Evolutionary conservation across 1,140 invertebrate species (phyloP).

Genomic region (Brachionus sp.): DNA sequence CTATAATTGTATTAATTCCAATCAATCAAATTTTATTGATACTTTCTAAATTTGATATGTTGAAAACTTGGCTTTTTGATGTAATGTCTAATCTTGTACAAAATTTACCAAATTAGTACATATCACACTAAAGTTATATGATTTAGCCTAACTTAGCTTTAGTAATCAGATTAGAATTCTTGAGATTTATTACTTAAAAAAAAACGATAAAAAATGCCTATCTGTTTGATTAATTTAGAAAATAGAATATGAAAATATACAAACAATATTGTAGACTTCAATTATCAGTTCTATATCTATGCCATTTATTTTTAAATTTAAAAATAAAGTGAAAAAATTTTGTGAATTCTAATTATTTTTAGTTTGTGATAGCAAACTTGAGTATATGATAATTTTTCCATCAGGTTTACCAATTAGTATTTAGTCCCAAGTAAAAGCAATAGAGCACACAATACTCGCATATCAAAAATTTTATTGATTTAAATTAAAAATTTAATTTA

Average conservation of each 20-base stretch:
- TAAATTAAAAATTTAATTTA: background rate
- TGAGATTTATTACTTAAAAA: too few relatives aligned
- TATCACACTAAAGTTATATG: background rate
- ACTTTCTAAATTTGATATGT: conserved; percentile 24
- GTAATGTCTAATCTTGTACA: background rate
- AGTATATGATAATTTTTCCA: background rate
- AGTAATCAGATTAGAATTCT: background rate
- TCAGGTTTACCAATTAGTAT: background rate
- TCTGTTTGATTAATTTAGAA: background rate
- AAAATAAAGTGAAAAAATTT: background rate
- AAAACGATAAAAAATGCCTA: too few relatives aligned
- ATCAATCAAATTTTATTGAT: conserved; percentile 32
- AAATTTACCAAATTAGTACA: background rate
- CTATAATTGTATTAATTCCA: conserved; percentile 37
- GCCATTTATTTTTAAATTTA: background rate
- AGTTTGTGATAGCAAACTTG: background rate
- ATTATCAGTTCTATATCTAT: background rate
- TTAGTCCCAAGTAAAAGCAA: background rate
- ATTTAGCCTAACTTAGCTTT: background rate
- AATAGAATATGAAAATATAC: background rate
- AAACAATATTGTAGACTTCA: background rate
- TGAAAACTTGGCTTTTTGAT: background rate
- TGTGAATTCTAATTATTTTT: background rate
- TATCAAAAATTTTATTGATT: background rate
- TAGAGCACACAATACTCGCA: background rate